A percentile compares a stretch with the other conserved stretches of the same genome.
Evolutionary conservation across 2,797 vertebrate species (phyloP).

Genomic region (Pterois miles): DNA sequence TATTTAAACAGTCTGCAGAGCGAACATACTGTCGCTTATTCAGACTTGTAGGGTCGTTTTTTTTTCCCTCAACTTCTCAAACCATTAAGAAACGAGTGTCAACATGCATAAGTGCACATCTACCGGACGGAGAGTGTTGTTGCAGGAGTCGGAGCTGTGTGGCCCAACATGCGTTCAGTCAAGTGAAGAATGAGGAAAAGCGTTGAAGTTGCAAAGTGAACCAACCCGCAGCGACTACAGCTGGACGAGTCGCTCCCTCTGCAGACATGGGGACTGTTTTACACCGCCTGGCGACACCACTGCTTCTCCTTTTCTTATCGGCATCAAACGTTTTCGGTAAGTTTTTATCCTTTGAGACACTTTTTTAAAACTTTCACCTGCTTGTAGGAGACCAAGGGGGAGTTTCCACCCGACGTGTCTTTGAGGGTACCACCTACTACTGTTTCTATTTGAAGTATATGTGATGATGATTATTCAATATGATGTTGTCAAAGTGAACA

Average conservation of each 20-base stretch:
- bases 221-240: not conserved
- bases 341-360: not conserved
- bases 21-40: not conserved
- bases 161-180: conserved; percentile 28
- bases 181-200: conserved; percentile 68
- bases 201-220: not conserved
- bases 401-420: not conserved
- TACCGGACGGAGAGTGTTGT: not conserved
- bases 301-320: conserved; percentile 36
- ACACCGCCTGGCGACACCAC: not conserved
- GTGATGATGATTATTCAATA: not conserved
- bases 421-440: not conserved
- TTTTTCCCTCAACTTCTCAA: not conserved
- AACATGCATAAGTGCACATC: not conserved
- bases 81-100: not conserved
- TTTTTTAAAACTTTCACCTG: conserved; percentile 49
- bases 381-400: not conserved
- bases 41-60: not conserved
- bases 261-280: conserved; percentile 56
- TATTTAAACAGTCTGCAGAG: not conserved
- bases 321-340: conserved; percentile 62
- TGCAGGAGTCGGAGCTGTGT: not conserved
- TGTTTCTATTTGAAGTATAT: not conserved
- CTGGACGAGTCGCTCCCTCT: not conserved
- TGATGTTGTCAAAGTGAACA: not conserved